A percentile compares a stretch with the other conserved stretches of the same genome.
phyloP scores from a whole-genome alignment of 2,888 invertebrate genomes.

The Hydropsyche betteni region DNA sequence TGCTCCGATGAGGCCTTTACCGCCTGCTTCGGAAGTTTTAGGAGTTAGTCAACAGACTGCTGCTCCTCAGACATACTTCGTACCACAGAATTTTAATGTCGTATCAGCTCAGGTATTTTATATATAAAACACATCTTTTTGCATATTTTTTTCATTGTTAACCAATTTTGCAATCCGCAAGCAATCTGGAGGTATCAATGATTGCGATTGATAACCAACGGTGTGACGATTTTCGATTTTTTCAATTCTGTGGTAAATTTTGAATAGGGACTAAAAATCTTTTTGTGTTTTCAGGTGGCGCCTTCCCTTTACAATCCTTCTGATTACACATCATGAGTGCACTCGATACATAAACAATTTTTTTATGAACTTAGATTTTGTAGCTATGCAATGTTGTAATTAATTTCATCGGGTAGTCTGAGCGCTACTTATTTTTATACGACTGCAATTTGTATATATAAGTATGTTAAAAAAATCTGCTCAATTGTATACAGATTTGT shows the following conservation, averaged over 20 bases:
- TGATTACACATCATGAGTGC: conserved; percentile 36
- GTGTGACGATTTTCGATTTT: too few relatives aligned
- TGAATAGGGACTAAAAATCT: neutral
- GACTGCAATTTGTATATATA: too few relatives aligned
- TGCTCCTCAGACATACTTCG: conserved; percentile 63
- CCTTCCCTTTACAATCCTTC: conserved; percentile 46
- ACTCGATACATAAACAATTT: neutral
- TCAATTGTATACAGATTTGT: conserved; percentile 15
- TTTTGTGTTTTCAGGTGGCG: conserved; percentile 33
- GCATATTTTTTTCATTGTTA: neutral
- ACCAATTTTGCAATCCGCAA: conserved; percentile 12
- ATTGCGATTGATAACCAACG: conserved; percentile 37
- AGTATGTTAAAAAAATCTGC: neutral
- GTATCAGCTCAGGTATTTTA: conserved; percentile 2
- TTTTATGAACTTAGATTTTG: neutral
- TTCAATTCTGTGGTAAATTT: neutral
- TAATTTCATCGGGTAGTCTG: neutral
- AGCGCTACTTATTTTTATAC: too few relatives aligned
- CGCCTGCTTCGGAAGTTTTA: conserved; percentile 56
- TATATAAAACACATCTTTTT: neutral
- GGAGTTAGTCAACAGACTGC: conserved; percentile 59
- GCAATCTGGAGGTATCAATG: conserved; percentile 35
- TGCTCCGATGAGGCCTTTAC: conserved; percentile 55
- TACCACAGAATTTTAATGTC: conserved; percentile 60
- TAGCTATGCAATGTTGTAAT: neutral